These are phyloP conservation scores for Philopotamus ludificatus DNA, from an alignment of 1,140 invertebrate species.

Conservation along the genomic window DNA sequence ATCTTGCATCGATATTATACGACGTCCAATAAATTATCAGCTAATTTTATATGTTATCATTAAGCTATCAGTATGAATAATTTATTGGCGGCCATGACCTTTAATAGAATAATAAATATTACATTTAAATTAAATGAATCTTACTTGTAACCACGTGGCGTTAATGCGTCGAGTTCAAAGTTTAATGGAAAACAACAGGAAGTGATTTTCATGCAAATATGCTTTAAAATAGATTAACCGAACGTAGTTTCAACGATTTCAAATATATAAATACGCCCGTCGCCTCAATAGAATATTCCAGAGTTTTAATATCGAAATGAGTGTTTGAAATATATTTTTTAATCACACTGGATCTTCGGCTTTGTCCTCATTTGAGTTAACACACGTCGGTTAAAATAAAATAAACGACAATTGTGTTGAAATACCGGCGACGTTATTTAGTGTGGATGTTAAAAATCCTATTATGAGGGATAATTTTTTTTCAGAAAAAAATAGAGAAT, in stretches of 20 bases:
- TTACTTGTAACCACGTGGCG: not conserved
- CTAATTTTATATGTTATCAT: too few species aligned
- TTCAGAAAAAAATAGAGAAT: not conserved
- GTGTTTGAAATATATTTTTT: not conserved
- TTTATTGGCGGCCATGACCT: too few species aligned
- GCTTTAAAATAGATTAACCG: conserved; percentile 39
- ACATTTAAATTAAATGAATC: too few species aligned
- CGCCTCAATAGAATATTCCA: not conserved
- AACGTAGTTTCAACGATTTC: conserved; percentile 26
- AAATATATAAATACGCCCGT: conserved; percentile 16
- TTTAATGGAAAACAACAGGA: conserved; percentile 42
- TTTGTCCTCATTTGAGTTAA: conserved; percentile 7
- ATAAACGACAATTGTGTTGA: conserved; percentile 5
- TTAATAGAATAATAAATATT: too few species aligned
- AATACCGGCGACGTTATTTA: not conserved
- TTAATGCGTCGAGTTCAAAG: conserved; percentile 30
- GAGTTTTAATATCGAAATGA: not conserved
- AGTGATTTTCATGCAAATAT: conserved; percentile 43
- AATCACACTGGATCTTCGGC: conserved; percentile 16
- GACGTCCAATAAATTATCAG: too few species aligned
- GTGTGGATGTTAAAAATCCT: conserved; percentile 17
- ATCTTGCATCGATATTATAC: too few species aligned
- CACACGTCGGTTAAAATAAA: conserved; percentile 6
- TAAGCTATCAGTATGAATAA: too few species aligned
- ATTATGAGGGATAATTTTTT: conserved; percentile 32